A percentile compares a stretch with the other conserved stretches of the same genome.
These are phyloP conservation scores for Idaea biselata DNA, from an alignment of 2,888 invertebrate species.

Conservation along the genomic window DNA sequence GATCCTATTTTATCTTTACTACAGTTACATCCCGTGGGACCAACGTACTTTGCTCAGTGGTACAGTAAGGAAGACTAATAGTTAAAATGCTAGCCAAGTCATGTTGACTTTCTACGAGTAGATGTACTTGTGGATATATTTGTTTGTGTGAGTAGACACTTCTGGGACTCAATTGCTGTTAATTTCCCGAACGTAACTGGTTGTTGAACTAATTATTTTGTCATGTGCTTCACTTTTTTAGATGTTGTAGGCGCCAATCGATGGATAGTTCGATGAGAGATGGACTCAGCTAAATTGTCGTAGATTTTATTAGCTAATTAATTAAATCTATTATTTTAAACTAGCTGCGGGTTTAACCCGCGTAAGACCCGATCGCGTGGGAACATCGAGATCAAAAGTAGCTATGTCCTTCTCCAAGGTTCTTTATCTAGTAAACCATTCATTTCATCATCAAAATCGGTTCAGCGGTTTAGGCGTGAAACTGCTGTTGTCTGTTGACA, in stretches of 20 bases:
- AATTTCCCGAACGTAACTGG: slow-evolving; percentile 40
- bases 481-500: too few relatives aligned
- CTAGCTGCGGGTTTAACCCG: too few relatives aligned
- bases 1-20: slow-evolving; percentile 72
- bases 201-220: slow-evolving; percentile 3
- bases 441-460: too few relatives aligned
- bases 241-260: background rate
- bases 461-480: too few relatives aligned
- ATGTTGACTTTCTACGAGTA: slow-evolving; percentile 44
- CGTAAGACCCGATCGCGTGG: too few relatives aligned
- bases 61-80: slow-evolving; percentile 56
- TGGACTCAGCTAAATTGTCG: background rate
- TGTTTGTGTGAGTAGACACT: slow-evolving; percentile 43
- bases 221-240: slow-evolving; percentile 3
- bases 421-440: too few relatives aligned
- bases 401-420: too few relatives aligned
- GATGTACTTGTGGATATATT: slow-evolving; percentile 26
- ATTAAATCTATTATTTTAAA: too few relatives aligned
- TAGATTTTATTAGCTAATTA: background rate
- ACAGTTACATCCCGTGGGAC: slow-evolving; percentile 73
- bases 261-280: background rate
- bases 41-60: slow-evolving; percentile 59
- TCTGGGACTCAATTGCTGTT: slow-evolving; percentile 50
- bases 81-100: slow-evolving; percentile 56
- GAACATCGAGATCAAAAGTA: too few relatives aligned